phyloP scores from a whole-genome alignment of 35 echinoderm and acorn worm species.

The Anneissia japonica region DNA sequence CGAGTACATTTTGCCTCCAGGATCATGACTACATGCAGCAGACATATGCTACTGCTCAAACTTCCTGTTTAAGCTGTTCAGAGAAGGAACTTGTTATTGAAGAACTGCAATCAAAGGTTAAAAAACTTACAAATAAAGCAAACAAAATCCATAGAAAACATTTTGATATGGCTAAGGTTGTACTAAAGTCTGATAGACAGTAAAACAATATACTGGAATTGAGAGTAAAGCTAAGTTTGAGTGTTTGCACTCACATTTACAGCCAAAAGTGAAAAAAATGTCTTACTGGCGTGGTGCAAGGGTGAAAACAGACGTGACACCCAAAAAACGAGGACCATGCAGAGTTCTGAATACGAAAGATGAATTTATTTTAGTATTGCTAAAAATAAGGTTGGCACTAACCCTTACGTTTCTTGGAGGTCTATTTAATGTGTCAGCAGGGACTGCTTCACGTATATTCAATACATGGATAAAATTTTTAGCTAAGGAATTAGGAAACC shows the following conservation, averaged over 20 bases:
- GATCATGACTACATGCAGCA: no score
- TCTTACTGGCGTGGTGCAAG: conserved; percentile 9
- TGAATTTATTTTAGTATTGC: conserved; percentile 29
- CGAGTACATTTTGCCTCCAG: no score
- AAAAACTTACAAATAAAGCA: no score
- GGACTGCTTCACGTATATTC: conserved; percentile 6
- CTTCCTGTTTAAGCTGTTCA: no score
- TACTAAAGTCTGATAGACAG: not conserved
- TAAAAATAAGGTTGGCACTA: conserved; percentile 26
- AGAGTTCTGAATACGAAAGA: conserved; percentile 13
- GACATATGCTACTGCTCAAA: no score
- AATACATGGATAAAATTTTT: conserved; percentile 58
- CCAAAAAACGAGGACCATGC: not conserved
- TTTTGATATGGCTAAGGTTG: not conserved
- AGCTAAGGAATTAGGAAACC: not conserved
- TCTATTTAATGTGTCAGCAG: conserved; percentile 20
- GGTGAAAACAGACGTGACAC: not conserved
- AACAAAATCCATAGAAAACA: no score
- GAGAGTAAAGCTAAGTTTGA: conserved; percentile 4
- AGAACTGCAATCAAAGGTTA: no score
- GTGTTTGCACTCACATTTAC: not conserved
- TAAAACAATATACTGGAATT: conserved; percentile 29
- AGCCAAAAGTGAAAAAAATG: conserved; percentile 3
- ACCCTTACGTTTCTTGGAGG: not conserved
- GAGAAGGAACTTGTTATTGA: no score